Conservation (phyloP, 2,113 vertebrate genomes). For the Pseudorasbora parva region DNA sequence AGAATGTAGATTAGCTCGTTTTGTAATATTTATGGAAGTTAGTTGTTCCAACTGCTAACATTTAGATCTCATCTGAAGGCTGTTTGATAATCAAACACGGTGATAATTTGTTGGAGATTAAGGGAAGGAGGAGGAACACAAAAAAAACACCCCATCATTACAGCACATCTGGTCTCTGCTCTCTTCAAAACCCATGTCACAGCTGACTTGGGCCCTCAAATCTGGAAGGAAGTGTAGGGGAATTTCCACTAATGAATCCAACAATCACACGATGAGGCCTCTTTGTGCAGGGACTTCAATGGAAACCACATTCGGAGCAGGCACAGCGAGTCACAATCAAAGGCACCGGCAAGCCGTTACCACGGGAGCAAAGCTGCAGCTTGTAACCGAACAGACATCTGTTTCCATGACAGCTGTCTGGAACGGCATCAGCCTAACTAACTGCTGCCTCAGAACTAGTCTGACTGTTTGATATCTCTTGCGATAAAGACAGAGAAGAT, state of each 20-base stretch:
- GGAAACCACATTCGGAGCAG: conserved; percentile 48
- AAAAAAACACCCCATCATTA: conserved; percentile 55
- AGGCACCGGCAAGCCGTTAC: conserved; percentile 49
- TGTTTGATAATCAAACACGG: conserved; percentile 34
- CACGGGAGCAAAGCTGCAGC: conserved; percentile 50
- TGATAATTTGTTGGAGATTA: conserved; percentile 48
- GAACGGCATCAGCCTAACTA: conserved; percentile 59
- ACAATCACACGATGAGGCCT: conserved; percentile 41
- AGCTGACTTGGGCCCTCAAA: conserved; percentile 58
- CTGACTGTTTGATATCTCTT: conserved; percentile 55
- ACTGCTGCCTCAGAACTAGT: conserved; percentile 60
- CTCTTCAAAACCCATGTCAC: conserved; percentile 54
- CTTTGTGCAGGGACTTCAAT: conserved; percentile 62
- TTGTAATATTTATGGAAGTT: conserved; percentile 1
- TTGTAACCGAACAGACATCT: conserved; percentile 60
- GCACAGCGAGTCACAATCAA: conserved; percentile 61
- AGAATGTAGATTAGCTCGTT: background rate
- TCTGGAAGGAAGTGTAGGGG: conserved; percentile 51
- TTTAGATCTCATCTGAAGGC: conserved; percentile 15
- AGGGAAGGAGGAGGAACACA: conserved; percentile 46
- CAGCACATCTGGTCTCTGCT: conserved; percentile 53
- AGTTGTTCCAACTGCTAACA: background rate
- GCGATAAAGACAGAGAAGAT: conserved; percentile 33
- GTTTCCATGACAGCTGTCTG: conserved; percentile 66
- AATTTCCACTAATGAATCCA: conserved; percentile 59